These are phyloP conservation scores for Conus betulinus DNA, from an alignment of 1,140 invertebrate genomes.

Conservation along the genomic window DNA sequence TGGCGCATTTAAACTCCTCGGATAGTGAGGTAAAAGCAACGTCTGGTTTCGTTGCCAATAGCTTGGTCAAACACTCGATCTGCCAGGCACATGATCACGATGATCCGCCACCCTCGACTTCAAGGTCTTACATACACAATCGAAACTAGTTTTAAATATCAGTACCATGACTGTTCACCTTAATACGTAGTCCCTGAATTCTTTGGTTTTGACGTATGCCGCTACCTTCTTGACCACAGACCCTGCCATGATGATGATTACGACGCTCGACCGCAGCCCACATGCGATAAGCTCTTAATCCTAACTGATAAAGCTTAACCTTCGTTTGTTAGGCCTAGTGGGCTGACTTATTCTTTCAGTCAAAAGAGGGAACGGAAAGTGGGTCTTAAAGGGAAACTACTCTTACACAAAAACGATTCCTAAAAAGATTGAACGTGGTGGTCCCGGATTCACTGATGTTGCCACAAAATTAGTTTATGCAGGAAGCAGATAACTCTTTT, in stretches of 20 bases:
- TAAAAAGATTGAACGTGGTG: no score
- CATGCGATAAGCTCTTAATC: background rate
- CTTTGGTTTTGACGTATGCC: constrained; percentile 83
- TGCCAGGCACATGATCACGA: no score
- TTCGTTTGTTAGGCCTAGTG: background rate
- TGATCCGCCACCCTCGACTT: no score
- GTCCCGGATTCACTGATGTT: no score
- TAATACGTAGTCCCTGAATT: constrained; percentile 89
- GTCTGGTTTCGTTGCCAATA: no score
- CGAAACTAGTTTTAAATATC: no score
- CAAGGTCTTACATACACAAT: no score
- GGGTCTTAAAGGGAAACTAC: background rate
- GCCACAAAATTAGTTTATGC: no score
- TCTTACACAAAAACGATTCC: background rate
- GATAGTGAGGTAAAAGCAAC: no score
- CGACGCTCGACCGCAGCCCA: background rate
- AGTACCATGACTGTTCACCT: constrained; percentile 79
- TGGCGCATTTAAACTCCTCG: no score
- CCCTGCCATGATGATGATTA: constrained; percentile 60
- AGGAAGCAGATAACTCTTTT: no score
- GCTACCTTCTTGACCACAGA: constrained; percentile 76
- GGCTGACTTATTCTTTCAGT: background rate
- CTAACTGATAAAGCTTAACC: background rate
- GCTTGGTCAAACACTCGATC: no score
- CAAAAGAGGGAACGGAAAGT: background rate